Evolutionary conservation across 2,888 invertebrate species (phyloP), one percentile per base, ranked within the genome.

Genomic region (Cheilosia grossa): DNA sequence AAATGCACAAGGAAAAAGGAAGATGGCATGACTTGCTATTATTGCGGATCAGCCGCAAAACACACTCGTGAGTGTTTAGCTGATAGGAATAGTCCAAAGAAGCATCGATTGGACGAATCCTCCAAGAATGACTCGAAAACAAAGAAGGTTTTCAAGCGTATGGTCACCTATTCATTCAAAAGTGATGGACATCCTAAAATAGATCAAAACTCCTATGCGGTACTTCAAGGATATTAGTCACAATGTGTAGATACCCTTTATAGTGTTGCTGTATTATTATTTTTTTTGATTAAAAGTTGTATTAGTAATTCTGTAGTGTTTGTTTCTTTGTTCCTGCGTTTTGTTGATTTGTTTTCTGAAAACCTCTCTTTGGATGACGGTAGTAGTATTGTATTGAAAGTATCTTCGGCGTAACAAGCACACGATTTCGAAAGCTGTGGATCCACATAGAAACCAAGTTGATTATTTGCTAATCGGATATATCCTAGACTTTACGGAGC

Each of bases 111-210:
- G 6, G 69, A 83, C 19, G 83, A 75, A 44, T 59, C 74, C 10
- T 74, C 80, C 0, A 87, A 83, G 87, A 80, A 87, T 82, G 63
- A 72, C 53, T 77, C 58, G 30, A 82, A 74, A 42, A 87, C 89
- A 5, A 88, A 89, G 69, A 88, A 89, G 51, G 88, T 90, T 67
- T 89, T 89, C 61, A 91, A 91, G 82, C 89, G 91, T 58, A 90
- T 90, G 69, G 87, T 89, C 19, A 89, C 88, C 24, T 90, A 90
- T 63, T 80, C 80, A 2, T 88, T 74, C 53, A 82, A 87, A 82
- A 88, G 85, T 49, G 78, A 86, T 37, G 75, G 47, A 5, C 37
- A 64, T 1, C 82, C 82, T 0, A 40, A 74, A 17, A 24, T 82
- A 15, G 58, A 66, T 30, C 47, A 66, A 33, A 80, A 61, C 4